A percentile compares a stretch with the other conserved stretches of the same genome.
Conservation (phyloP, 2,888 invertebrate species). For the Hemaris fuciformis region DNA sequence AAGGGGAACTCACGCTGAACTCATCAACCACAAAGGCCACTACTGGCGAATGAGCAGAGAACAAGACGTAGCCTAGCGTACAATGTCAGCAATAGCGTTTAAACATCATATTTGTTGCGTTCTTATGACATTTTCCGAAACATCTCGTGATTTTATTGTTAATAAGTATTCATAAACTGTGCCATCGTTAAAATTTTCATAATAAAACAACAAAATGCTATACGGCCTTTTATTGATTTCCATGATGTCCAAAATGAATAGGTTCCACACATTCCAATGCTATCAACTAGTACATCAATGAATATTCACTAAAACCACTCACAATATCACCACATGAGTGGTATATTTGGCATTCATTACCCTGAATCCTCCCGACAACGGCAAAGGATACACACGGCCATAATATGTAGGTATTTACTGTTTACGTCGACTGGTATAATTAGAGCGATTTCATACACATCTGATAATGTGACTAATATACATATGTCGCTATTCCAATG, state of each 20-base stretch:
- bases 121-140: not conserved
- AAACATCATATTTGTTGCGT: not conserved
- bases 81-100: not conserved
- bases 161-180: not conserved
- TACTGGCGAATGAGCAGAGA: conserved; percentile 84
- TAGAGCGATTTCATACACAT: not conserved
- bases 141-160: not conserved
- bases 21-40: conserved; percentile 82
- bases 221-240: not conserved
- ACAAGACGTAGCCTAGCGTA: conserved; percentile 41
- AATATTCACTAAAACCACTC: conserved; percentile 9
- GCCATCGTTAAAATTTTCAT: not conserved
- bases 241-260: not conserved
- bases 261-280: not conserved
- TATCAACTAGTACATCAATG: not conserved
- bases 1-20: conserved; percentile 86
- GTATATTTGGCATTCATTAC: conserved; percentile 17
- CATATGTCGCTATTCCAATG: not conserved
- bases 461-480: not conserved
- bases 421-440: not conserved
- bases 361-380: conserved; percentile 15
- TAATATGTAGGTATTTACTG: not conserved
- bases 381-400: not conserved
- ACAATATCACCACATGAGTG: conserved; percentile 20
- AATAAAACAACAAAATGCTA: not conserved